phyloP scores from a whole-genome alignment of 2,797 vertebrate genomes.

The Chrosomus eos region DNA sequence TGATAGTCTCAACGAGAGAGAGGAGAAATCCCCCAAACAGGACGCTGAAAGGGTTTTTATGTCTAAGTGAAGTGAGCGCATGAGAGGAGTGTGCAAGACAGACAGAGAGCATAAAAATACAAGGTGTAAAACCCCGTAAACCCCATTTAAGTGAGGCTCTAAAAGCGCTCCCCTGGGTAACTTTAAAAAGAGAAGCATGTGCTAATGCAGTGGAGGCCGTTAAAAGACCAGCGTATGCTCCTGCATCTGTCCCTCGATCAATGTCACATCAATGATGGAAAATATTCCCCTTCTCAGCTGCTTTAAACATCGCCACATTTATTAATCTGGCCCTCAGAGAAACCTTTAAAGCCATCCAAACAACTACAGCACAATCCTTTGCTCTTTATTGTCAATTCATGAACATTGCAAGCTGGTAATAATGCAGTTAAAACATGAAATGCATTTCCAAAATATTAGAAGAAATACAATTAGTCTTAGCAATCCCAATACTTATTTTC shows the following conservation, averaged over 20 bases:
- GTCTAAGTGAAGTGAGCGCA: constrained; percentile 4
- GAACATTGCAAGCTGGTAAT: constrained; percentile 32
- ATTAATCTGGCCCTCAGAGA: too few species aligned
- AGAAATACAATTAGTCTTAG: not conserved
- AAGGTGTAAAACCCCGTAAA: constrained; percentile 54
- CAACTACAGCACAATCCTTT: not conserved
- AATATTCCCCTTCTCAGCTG: not conserved
- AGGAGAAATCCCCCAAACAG: constrained; percentile 1
- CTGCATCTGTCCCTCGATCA: not conserved
- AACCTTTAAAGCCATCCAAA: not conserved
- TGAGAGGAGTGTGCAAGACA: not conserved
- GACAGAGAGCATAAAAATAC: not conserved
- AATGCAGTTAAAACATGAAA: constrained; percentile 49
- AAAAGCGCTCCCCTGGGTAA: constrained; percentile 35
- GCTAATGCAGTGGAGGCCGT: constrained; percentile 73
- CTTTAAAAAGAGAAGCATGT: constrained; percentile 15
- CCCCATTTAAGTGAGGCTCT: constrained; percentile 56
- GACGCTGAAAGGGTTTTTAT: constrained; percentile 35
- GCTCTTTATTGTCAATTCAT: constrained; percentile 22
- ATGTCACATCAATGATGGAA: not conserved
- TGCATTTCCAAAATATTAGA: not conserved
- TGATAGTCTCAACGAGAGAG: not conserved
- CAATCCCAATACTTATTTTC: not conserved
- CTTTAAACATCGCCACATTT: not conserved
- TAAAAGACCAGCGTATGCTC: constrained; percentile 60